A percentile compares a stretch with the other conserved stretches of the same genome.
phyloP scores from a whole-genome alignment of 35 echinoderm and acorn worm species.

The Lytechinus pictus region DNA sequence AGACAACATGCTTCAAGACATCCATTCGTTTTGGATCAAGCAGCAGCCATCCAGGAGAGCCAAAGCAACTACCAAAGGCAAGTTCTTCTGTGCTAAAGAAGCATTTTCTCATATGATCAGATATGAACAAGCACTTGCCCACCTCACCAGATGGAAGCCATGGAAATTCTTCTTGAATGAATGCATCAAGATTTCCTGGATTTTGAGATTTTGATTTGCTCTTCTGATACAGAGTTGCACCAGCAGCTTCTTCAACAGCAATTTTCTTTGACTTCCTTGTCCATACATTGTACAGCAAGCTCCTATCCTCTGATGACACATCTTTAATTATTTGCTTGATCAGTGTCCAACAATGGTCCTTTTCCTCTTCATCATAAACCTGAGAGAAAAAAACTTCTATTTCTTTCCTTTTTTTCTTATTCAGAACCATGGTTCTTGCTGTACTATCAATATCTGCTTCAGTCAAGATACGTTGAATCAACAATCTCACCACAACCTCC shows the following conservation, averaged over 20 bases:
- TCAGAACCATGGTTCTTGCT: background rate
- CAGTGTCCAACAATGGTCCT: background rate
- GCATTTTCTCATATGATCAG: background rate
- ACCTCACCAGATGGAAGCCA: constrained; percentile 8
- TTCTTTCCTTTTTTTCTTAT: background rate
- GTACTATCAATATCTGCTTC: background rate
- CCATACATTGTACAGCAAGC: background rate
- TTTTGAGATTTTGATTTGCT: background rate
- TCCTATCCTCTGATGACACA: background rate
- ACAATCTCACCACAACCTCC: background rate
- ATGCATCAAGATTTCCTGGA: background rate
- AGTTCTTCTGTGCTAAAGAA: background rate
- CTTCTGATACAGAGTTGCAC: background rate
- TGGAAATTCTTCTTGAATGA: constrained; percentile 19
- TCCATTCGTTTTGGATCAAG: background rate
- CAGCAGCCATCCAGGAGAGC: background rate
- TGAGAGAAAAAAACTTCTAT: background rate
- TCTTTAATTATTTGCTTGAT: background rate
- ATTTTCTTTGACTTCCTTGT: background rate
- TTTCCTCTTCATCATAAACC: background rate
- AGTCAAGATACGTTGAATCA: background rate
- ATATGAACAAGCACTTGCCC: background rate
- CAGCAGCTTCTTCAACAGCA: background rate
- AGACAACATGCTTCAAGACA: background rate
- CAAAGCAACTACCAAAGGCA: background rate